Percentiles rank a stretch among this genome's conserved stretches.
phyloP scores from a whole-genome alignment of 2,797 vertebrate species.

The Toxotes lorentzi region DNA sequence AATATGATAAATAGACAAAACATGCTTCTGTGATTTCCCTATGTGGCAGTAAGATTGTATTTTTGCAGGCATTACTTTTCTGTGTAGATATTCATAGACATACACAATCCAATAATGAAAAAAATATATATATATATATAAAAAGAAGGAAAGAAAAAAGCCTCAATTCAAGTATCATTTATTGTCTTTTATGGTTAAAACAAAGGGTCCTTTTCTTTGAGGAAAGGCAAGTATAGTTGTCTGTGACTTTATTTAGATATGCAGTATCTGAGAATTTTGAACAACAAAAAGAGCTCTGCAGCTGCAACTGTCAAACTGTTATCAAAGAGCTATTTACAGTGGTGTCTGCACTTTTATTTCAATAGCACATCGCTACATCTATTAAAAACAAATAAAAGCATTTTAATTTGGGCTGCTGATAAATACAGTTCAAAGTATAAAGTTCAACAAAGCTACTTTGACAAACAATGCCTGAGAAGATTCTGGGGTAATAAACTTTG shows the following conservation, averaged over 20 bases:
- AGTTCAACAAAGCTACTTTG: constrained; percentile 16
- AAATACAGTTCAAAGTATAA: constrained; percentile 50
- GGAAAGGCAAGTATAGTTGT: constrained; percentile 62
- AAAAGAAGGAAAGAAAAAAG: constrained; percentile 25
- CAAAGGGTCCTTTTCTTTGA: constrained; percentile 35
- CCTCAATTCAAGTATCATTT: constrained; percentile 45
- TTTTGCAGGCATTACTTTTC: neutral
- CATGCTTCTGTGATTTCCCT: neutral
- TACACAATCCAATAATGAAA: constrained; percentile 13
- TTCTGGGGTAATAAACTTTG: constrained; percentile 7
- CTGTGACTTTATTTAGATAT: constrained; percentile 77
- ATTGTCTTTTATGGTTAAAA: constrained; percentile 56
- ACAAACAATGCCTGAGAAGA: constrained; percentile 35
- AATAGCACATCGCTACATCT: constrained; percentile 51
- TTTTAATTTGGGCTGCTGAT: constrained; percentile 68
- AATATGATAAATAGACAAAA: neutral
- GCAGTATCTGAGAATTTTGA: constrained; percentile 36
- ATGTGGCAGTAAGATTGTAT: neutral
- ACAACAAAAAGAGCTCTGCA: constrained; percentile 55
- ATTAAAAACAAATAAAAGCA: constrained; percentile 66
- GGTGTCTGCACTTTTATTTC: constrained; percentile 49
- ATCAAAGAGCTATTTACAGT: constrained; percentile 78
- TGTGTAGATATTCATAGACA: constrained; percentile 53
- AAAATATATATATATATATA: too few species aligned
- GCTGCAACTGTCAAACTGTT: constrained; percentile 69